A percentile compares a stretch with the other conserved stretches of the same genome.
Evolutionary conservation across 1,140 invertebrate genomes (phyloP).

Genomic region (Episyrphus balteatus): DNA sequence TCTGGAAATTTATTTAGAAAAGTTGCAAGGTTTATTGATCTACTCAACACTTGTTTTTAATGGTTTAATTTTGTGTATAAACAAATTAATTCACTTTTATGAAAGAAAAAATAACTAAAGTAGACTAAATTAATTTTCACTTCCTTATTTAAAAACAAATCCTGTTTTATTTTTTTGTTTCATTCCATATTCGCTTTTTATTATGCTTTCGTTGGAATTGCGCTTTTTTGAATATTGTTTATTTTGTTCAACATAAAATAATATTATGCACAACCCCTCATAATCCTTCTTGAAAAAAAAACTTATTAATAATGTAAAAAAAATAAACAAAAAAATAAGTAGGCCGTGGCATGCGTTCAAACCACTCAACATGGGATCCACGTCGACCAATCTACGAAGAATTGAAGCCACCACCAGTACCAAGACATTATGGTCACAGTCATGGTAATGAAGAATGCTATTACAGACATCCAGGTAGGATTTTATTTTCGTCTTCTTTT

Average conservation of each 20-base stretch:
- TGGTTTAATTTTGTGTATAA: too few relatives aligned
- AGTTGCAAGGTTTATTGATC: too few relatives aligned
- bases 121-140: background rate
- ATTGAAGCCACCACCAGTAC: slow-evolving; percentile 48
- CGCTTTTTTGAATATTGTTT: background rate
- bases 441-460: slow-evolving; percentile 49
- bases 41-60: too few relatives aligned
- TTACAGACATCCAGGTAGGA: slow-evolving; percentile 45
- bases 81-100: background rate
- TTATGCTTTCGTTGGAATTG: background rate
- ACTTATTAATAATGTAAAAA: background rate
- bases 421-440: slow-evolving; percentile 28
- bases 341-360: slow-evolving; percentile 41
- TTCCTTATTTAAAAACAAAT: background rate
- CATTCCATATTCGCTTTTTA: background rate
- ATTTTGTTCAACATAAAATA: slow-evolving; percentile 9
- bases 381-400: slow-evolving; percentile 78
- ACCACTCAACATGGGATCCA: slow-evolving; percentile 78
- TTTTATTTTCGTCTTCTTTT: slow-evolving; percentile 6
- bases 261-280: slow-evolving; percentile 4
- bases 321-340: slow-evolving; percentile 7
- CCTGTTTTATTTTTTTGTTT: background rate
- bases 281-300: slow-evolving; percentile 2
- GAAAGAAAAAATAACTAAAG: background rate
- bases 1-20: too few relatives aligned